phyloP scores from a whole-genome alignment of 2,113 vertebrate species.

The Okapia johnstoni region DNA sequence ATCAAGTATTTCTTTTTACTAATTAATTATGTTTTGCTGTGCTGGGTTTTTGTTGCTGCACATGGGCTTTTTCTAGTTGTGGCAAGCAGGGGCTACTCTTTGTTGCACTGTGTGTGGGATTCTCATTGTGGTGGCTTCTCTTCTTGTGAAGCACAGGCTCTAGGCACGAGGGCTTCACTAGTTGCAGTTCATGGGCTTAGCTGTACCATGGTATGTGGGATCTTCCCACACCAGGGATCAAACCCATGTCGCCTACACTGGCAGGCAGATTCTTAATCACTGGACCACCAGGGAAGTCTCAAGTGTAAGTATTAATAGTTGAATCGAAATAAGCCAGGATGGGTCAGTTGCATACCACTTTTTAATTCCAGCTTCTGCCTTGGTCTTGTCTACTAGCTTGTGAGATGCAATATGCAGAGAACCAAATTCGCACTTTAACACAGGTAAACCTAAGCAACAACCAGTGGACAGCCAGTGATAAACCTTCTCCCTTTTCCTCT shows the following conservation, averaged over 20 bases:
- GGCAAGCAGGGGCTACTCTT: background rate
- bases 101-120: background rate
- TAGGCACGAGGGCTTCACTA: background rate
- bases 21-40: background rate
- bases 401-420: background rate
- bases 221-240: background rate
- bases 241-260: background rate
- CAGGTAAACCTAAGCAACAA: slow-evolving; percentile 25
- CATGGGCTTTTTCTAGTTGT: background rate
- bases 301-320: background rate
- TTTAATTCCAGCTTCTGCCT: background rate
- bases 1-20: background rate
- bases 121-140: background rate
- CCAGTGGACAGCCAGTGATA: background rate
- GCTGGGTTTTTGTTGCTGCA: background rate
- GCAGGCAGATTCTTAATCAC: background rate
- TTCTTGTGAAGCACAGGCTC: background rate
- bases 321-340: background rate
- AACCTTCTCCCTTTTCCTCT: background rate
- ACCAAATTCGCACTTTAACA: background rate
- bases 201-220: background rate
- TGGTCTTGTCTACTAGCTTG: background rate
- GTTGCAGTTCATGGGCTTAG: background rate
- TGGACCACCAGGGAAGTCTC: background rate
- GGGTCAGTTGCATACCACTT: background rate